A percentile compares a stretch with the other conserved stretches of the same genome.
Evolutionary conservation across 2,888 invertebrate species (phyloP).

Genomic region (Diarsia brunnea): DNA sequence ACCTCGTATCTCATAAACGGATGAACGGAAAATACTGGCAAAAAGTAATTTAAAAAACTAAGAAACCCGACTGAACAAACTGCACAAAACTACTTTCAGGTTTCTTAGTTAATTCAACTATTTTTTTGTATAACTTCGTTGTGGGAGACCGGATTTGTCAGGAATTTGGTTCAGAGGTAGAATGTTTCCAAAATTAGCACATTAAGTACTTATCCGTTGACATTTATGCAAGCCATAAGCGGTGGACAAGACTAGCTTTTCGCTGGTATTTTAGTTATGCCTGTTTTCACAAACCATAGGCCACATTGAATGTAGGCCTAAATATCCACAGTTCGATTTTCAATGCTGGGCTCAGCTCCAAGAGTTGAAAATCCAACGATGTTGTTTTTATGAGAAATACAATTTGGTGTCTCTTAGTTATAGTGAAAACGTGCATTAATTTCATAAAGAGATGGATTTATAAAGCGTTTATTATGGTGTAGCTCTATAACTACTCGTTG

Average conservation of each 20-base stretch:
- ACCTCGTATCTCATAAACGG: too few relatives aligned
- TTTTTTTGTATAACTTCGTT: not conserved
- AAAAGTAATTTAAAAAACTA: too few relatives aligned
- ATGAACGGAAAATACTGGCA: too few relatives aligned
- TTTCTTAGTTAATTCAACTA: too few relatives aligned
- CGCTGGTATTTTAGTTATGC: conserved; percentile 7
- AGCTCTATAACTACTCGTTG: too few relatives aligned
- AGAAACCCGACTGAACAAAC: too few relatives aligned
- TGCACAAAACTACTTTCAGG: too few relatives aligned
- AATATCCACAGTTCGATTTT: not conserved
- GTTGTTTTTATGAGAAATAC: not conserved
- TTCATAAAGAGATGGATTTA: conserved; percentile 6
- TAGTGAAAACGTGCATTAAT: not conserved
- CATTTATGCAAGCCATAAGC: conserved; percentile 16
- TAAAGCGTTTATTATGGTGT: not conserved
- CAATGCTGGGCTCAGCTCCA: not conserved
- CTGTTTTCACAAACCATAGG: not conserved
- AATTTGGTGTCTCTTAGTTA: not conserved
- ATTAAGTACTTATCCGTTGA: conserved; percentile 9
- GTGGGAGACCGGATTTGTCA: not conserved
- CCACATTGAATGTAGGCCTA: not conserved
- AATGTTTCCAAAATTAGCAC: conserved; percentile 5
- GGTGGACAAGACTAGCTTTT: conserved; percentile 2
- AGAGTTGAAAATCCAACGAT: not conserved
- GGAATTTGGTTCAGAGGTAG: not conserved